These are phyloP conservation scores for Muntiacus reevesi DNA, from an alignment of 2,113 vertebrate genomes.

Conservation along the genomic window DNA sequence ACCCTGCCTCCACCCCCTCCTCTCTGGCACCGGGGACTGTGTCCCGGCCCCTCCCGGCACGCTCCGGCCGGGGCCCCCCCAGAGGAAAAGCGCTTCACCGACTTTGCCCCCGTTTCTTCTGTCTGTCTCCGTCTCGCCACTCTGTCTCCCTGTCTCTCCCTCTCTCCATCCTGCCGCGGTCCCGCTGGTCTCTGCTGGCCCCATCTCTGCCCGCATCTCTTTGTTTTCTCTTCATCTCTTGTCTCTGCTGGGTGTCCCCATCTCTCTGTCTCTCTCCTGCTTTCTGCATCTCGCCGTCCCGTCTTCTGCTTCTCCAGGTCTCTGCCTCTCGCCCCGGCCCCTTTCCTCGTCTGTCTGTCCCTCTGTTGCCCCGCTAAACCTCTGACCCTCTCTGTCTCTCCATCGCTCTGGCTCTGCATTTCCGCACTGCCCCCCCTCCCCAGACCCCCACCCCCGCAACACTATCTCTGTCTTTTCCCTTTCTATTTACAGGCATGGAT, in stretches of 20 bases:
- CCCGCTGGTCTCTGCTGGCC: background rate
- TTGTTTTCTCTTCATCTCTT: background rate
- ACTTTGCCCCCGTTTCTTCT: background rate
- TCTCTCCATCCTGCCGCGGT: background rate
- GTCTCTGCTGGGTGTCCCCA: background rate
- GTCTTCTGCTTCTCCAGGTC: background rate
- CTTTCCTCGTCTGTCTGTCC: background rate
- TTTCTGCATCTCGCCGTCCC: background rate
- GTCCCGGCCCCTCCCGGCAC: background rate
- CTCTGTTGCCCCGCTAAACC: background rate
- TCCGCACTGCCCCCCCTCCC: too few species aligned
- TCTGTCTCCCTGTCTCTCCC: background rate
- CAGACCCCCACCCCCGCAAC: background rate
- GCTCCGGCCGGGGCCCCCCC: background rate
- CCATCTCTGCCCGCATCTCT: background rate
- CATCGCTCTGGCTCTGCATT: too few species aligned
- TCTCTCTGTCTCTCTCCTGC: too few species aligned
- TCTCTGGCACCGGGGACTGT: background rate
- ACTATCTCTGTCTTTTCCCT: background rate
- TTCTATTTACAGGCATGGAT: slow-evolving; percentile 65
- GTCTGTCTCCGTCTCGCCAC: background rate
- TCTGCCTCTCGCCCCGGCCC: background rate
- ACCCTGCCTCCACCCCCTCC: background rate
- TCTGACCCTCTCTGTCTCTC: background rate
- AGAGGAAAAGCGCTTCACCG: background rate